Base-by-base conservation (phyloP, 2,797 vertebrate genomes). In the Xiphophorus birchmanni region DNA sequence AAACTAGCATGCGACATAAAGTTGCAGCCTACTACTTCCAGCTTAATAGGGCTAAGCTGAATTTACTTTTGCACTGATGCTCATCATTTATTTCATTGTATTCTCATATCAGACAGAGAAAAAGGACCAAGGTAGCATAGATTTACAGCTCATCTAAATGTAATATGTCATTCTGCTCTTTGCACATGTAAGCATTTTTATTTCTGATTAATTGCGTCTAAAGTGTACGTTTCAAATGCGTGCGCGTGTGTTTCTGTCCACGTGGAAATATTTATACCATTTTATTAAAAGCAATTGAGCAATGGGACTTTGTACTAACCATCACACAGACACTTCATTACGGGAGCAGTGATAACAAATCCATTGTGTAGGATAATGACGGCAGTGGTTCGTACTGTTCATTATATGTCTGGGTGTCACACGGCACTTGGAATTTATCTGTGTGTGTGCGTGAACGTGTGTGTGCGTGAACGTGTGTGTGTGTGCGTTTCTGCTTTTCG, bases 271-370 rank as follows among this genome's bases (percentile, higher is more conserved):
- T 92, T 82, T 86, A 92, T 92, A 91, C 87, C 84, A 89, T 92
- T 93, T 93, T 92, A 92, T 94, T 90, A 93, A 93, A 93, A 84
- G 87, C 90, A 91, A 89, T 93, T 93, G 91, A 92, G 92, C 90
- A 93, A 90, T 91, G 91, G 88, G 92, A 90, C 90, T 93, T 92
- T 93, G 89, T 88, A 86, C 76, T 92, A 92, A 90, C 90, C 93
- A 93, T 93, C 94, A 94, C 91, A 92, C 87, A 92, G 91, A 92
- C 93, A 93, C 90, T 95, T 94, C 93, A 94, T 95, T 93, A 95
- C 92, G 87, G 89, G 87, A 84, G 90, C 91, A 82, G 90, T 84
- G 91, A 94, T 94, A 95, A 95, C 92, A 93, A 93, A 94, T 93
- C 91, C 91, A 91, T 89, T 91, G 93, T 93, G 90, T 93, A 87